Evolutionary conservation across 2,113 vertebrate genomes (phyloP).

Genomic region (Motacilla tschutschensis): DNA sequence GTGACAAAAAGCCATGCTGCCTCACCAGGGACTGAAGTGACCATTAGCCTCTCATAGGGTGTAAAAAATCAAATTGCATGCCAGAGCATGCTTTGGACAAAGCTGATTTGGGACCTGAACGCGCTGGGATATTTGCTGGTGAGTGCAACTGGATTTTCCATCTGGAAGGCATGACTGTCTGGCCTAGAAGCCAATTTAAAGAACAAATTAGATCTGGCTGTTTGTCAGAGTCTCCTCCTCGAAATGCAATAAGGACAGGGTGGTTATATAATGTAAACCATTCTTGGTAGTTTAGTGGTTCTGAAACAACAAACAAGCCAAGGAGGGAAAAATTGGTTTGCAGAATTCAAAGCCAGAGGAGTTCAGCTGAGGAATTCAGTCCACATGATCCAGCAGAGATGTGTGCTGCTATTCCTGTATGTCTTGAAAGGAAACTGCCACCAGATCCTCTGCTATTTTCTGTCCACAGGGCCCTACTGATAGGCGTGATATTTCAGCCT

Average conservation of each 20-base stretch:
- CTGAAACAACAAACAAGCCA: conserved; percentile 32
- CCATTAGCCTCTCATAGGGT: background rate
- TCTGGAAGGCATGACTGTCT: conserved; percentile 50
- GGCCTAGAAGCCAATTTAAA: conserved; percentile 35
- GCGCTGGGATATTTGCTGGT: background rate
- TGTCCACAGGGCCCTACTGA: conserved; percentile 43
- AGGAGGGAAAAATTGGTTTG: background rate
- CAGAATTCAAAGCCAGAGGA: conserved; percentile 23
- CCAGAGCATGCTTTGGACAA: background rate
- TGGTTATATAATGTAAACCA: conserved; percentile 41
- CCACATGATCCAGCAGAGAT: conserved; percentile 52
- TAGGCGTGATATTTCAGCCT: conserved; percentile 64
- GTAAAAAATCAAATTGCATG: background rate
- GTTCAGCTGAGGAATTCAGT: conserved; percentile 44
- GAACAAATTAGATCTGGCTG: conserved; percentile 40
- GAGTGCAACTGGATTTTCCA: conserved; percentile 7
- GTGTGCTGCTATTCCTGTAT: conserved; percentile 65
- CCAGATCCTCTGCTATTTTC: conserved; percentile 71
- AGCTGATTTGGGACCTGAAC: background rate
- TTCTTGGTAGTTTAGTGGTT: background rate
- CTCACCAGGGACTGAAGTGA: background rate
- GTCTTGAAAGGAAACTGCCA: conserved; percentile 70
- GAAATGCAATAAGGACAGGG: background rate
- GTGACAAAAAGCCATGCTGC: background rate
- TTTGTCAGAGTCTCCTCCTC: background rate